Evolutionary conservation across 2,888 invertebrate species (phyloP), one percentile per base, ranked within the genome.

Genomic region (Caenorhabditis imperialis): DNA sequence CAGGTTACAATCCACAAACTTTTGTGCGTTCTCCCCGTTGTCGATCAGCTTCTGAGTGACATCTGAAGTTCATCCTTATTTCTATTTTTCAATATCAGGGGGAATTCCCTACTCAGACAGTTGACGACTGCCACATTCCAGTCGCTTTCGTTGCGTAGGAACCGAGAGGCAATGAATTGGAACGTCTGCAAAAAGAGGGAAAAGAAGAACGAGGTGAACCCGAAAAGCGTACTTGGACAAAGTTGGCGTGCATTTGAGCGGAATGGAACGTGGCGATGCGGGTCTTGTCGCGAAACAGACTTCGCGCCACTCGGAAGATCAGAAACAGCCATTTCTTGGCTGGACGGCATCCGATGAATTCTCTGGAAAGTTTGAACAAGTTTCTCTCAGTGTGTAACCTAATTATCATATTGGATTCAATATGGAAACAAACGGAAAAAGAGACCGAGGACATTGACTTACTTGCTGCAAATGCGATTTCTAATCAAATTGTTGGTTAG

Each of bases 11-110:
- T 75, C 69, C 33, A 78, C 78, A 33, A 78, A 78, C n/a, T 47
- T 62, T n/a, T 50, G 37, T 6, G 73, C 73, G 33, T 73, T 62
- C 14, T 73, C 73, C 2, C 57, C 54, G 10, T 44, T 70, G 42
- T 60, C 60, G n/a, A 77, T 63, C 22, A 77, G 53, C 58, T 77
- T 77, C 37, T 77, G 77, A 6, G 77, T 77, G 2, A 74, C 74
- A 40, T 65, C 77, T 77, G 40, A 25, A 74, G 37, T 8, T 16
- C 1, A 23, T 35, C 12, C 16, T 33, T 7, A 20, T 6, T 2
- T 16, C 10, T 5, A 27, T 12, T 20, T 8, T 6, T 22, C 18
- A 8, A 8, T 12, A 25, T 6, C 37, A 45, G 23, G 16, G 20
- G n/a, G 1, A 23, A 16, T 16, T 4, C 16, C 57, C n/a, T 27